phyloP scores from a whole-genome alignment of 2,113 vertebrate genomes.

The Engystomops pustulosus region DNA sequence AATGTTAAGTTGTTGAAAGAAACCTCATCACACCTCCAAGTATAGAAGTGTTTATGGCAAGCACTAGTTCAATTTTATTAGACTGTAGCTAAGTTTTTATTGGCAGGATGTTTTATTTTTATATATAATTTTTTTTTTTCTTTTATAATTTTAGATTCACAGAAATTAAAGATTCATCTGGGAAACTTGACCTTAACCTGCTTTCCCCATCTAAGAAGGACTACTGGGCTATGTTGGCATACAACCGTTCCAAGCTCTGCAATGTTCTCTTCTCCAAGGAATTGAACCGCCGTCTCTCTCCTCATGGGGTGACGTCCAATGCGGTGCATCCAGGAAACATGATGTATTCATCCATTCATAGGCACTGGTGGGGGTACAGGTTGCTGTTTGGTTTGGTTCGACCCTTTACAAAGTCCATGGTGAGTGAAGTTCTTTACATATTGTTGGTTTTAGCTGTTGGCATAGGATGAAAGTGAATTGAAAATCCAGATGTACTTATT shows the following conservation, averaged over 20 bases:
- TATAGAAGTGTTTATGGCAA: slow-evolving; percentile 13
- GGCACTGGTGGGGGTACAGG: slow-evolving; percentile 92
- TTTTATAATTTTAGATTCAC: slow-evolving; percentile 82
- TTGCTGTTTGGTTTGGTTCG: slow-evolving; percentile 89
- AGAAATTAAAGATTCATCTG: slow-evolving; percentile 83
- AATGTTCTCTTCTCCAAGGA: slow-evolving; percentile 92
- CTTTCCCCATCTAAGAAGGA: slow-evolving; percentile 86
- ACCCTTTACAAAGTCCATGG: slow-evolving; percentile 97
- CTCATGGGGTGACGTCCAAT: slow-evolving; percentile 85
- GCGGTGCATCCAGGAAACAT: slow-evolving; percentile 93
- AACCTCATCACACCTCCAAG: background rate
- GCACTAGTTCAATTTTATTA: slow-evolving; percentile 14
- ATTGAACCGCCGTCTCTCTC: slow-evolving; percentile 89
- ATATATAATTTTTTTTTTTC: slow-evolving; percentile 36
- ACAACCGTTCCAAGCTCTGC: slow-evolving; percentile 96
- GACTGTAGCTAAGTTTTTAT: slow-evolving; percentile 26
- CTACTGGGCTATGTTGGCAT: slow-evolving; percentile 96
- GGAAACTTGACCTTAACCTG: slow-evolving; percentile 84
- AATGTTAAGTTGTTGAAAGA: too few species aligned
- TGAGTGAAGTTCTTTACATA: slow-evolving; percentile 70
- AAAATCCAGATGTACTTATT: slow-evolving; percentile 37
- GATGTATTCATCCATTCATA: slow-evolving; percentile 91
- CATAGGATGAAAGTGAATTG: background rate
- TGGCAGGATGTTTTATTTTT: slow-evolving; percentile 43
- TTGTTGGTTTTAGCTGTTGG: background rate